These are phyloP conservation scores for Drosophila sturtevanti DNA, from an alignment of 1,140 invertebrate species.

Conservation along the genomic window DNA sequence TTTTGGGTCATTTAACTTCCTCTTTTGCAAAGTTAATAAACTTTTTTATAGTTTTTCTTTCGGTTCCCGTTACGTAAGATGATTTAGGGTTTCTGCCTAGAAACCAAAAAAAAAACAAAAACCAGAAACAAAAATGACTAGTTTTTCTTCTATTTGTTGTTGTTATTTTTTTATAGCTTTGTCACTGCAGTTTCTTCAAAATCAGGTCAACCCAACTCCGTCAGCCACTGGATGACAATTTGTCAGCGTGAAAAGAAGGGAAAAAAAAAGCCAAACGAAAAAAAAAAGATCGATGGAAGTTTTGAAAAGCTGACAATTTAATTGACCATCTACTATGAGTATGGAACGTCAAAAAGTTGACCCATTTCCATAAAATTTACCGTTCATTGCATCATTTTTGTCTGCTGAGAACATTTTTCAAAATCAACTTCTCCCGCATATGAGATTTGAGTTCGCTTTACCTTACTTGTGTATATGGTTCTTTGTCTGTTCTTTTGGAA, in stretches of 20 bases:
- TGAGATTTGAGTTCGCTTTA: neutral
- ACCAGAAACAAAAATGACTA: conserved; percentile 2
- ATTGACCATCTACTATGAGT: conserved; percentile 40
- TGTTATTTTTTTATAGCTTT: conserved; percentile 28
- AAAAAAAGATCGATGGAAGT: conserved; percentile 48
- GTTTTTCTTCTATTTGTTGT: conserved; percentile 7
- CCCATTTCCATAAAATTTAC: conserved; percentile 60
- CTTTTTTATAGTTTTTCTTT: neutral
- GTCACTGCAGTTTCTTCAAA: conserved; percentile 26
- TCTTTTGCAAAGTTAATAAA: conserved; percentile 12
- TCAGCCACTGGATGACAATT: conserved; percentile 39
- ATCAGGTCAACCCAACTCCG: conserved; percentile 35
- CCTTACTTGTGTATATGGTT: no score
- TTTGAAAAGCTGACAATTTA: conserved; percentile 64
- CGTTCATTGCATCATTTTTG: conserved; percentile 56
- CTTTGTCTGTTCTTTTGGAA: neutral
- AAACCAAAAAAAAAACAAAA: conserved; percentile 9
- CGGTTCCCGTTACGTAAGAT: conserved; percentile 59
- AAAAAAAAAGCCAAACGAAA: neutral
- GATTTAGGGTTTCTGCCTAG: conserved; percentile 35
- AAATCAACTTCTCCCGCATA: conserved; percentile 31
- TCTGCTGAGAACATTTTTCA: conserved; percentile 4
- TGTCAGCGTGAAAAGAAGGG: conserved; percentile 39
- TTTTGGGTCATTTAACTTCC: conserved; percentile 21
- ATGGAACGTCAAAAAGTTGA: conserved; percentile 28